Evolutionary conservation across 2,888 invertebrate species (phyloP), one percentile per base, ranked within the genome.

Genomic region (Patella pellucida): DNA sequence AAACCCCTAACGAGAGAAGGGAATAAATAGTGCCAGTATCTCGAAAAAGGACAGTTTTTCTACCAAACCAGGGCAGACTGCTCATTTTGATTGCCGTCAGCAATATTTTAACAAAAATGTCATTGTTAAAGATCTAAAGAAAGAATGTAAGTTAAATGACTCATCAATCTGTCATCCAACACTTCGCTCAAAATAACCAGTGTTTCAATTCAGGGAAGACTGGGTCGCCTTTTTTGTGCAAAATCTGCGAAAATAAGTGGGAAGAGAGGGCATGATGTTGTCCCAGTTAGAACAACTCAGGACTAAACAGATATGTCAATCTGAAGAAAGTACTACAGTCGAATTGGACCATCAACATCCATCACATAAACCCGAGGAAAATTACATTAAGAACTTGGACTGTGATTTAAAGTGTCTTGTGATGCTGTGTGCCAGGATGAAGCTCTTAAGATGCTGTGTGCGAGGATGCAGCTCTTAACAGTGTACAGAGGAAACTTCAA

Each of bases 151-250:
- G 27, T 27, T 27, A 27, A 27, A 27, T 27, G 27, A 27, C 27
- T 27, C 27, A 27, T 27, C 27, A 27, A 27, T 27, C 27, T 27
- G 27, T 27, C 27, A 27, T 27, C 3, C 27, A 54, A 54, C 16
- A 15, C 54, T 54, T 15, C 14, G 54, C 15, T 54, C 54, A 15
- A 3, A 15, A 15, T 2, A 15, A 16, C 15, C 14, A 54, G 16
- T 11, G 31, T 69, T 69, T 31, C 19, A 19, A 1, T 11, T 69
- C 9, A 69, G 14, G 27, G 69, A 69, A 69, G 1, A 69, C 14
- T 69, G 69, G n/a, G n/a, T n/a, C n/a, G n/a, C 27, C 69, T 69
- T 69, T 69, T 69, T 69, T 69, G 69, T 69, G 69, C 27, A 11
- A 19, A 69, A 4, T 31, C 27, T n/a, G 69, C 69, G 14, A 69